Evolutionary conservation across 1,140 invertebrate species (phyloP).

Genomic region (Gonioctena quinquepunctata): DNA sequence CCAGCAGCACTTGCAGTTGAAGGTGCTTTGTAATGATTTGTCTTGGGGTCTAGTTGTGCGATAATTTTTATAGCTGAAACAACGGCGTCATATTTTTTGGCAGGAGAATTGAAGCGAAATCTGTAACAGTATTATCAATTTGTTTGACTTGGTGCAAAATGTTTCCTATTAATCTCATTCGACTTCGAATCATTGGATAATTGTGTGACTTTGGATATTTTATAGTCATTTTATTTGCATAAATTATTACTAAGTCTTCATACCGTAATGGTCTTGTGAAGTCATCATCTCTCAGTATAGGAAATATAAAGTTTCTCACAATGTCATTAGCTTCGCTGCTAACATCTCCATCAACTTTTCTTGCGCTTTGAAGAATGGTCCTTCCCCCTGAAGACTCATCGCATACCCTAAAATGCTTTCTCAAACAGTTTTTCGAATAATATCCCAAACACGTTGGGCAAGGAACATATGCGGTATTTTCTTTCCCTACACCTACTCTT

Average conservation of each 20-base stretch:
- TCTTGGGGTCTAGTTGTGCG: neutral
- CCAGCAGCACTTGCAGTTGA: neutral
- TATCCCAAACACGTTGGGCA: slow-evolving; percentile 11
- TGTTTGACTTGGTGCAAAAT: neutral
- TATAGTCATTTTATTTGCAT: slow-evolving; percentile 2
- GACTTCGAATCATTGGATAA: slow-evolving; percentile 10
- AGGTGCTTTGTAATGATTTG: neutral
- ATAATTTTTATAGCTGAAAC: neutral
- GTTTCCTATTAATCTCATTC: slow-evolving; percentile 6
- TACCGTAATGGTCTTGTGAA: neutral
- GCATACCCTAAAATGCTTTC: slow-evolving; percentile 2
- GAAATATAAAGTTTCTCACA: slow-evolving; percentile 3
- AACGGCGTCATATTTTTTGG: neutral
- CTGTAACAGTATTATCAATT: neutral
- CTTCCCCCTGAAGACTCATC: neutral
- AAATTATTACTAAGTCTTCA: slow-evolving; percentile 9
- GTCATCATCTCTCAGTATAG: slow-evolving; percentile 9
- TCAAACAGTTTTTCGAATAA: neutral
- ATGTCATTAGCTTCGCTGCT: neutral
- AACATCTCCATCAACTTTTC: neutral
- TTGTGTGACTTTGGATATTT: slow-evolving; percentile 9
- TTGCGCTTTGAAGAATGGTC: neutral
- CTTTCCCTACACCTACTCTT: neutral
- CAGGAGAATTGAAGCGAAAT: neutral
- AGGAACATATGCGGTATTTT: neutral